phyloP scores from a whole-genome alignment of 1,140 invertebrate genomes.

The Bombus superbus region DNA sequence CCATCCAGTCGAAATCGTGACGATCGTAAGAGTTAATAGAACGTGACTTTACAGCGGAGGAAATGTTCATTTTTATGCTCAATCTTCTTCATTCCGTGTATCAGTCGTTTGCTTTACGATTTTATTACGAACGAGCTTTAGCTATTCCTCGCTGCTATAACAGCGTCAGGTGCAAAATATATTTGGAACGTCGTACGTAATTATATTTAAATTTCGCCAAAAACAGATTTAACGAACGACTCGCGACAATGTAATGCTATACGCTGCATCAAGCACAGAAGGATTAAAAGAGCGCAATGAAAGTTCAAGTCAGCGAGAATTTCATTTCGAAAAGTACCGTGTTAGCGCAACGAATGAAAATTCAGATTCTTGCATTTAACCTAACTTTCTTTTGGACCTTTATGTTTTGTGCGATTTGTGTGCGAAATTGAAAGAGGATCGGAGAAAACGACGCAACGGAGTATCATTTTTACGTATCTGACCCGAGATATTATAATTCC shows the following conservation, averaged over 20 bases:
- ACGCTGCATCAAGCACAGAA: too few relatives aligned
- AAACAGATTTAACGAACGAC: not conserved
- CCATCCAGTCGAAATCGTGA: not conserved
- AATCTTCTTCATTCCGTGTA: not conserved
- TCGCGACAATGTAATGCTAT: too few relatives aligned
- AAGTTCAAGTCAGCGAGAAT: not conserved
- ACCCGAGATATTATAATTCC: not conserved
- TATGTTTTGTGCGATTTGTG: not conserved
- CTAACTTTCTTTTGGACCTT: not conserved
- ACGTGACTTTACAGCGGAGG: not conserved
- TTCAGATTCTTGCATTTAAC: not conserved
- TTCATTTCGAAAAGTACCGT: not conserved
- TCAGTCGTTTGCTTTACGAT: not conserved
- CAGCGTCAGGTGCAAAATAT: too few relatives aligned
- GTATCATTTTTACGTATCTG: not conserved
- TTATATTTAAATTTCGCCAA: too few relatives aligned
- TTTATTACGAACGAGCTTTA: too few relatives aligned
- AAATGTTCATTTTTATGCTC: not conserved
- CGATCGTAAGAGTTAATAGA: slow-evolving; percentile 21
- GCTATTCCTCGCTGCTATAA: too few relatives aligned
- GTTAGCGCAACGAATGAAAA: not conserved
- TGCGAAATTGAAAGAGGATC: not conserved
- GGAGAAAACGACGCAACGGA: not conserved
- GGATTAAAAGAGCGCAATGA: not conserved
- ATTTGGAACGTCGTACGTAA: too few relatives aligned